A percentile compares a stretch with the other conserved stretches of the same genome.
These are phyloP conservation scores for Sarcophaga peregrina DNA, from an alignment of 1,140 invertebrate genomes.

Conservation along the genomic window DNA sequence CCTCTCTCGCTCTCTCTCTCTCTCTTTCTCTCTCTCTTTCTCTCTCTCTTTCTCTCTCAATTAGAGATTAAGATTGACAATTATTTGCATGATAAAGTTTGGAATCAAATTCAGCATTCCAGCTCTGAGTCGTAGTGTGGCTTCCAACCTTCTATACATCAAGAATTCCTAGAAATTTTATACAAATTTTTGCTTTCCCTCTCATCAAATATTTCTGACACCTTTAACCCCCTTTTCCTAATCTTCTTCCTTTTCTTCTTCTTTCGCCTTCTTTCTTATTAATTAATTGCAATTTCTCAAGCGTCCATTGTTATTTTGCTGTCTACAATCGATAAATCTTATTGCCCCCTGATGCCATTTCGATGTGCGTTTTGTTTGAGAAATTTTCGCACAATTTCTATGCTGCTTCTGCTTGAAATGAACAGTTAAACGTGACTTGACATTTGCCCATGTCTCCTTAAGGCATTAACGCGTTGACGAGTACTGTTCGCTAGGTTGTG, in stretches of 20 bases:
- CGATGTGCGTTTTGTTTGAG: not conserved
- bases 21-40: no score
- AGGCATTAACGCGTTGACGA: not conserved
- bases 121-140: no score
- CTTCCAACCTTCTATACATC: no score
- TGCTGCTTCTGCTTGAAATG: not conserved
- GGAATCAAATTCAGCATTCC: no score
- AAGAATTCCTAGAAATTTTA: no score
- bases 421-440: constrained; percentile 2
- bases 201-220: no score
- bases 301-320: not conserved
- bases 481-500: not conserved
- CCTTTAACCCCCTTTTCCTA: no score
- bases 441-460: constrained; percentile 3
- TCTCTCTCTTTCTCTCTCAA: not conserved
- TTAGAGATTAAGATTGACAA: no score
- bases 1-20: not conserved
- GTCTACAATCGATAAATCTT: not conserved
- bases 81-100: no score
- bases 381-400: constrained; percentile 1
- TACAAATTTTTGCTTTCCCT: no score
- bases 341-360: not conserved
- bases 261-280: not conserved
- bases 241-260: not conserved
- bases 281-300: constrained; percentile 12